phyloP scores from a whole-genome alignment of 2,797 vertebrate species.

The Vipera latastei region DNA sequence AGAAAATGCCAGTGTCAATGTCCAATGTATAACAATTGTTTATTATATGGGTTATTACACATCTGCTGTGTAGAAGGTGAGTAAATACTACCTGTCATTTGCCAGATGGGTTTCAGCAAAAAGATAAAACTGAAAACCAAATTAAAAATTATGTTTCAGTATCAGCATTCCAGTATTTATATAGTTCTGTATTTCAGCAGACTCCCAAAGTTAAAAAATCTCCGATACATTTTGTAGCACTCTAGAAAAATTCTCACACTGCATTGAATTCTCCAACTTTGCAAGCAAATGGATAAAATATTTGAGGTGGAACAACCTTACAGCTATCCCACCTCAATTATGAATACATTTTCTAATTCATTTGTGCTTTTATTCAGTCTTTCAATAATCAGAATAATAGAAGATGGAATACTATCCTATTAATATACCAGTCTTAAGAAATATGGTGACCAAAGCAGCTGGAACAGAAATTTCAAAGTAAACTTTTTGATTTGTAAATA shows the following conservation, averaged over 20 bases:
- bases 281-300: neutral
- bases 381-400: neutral
- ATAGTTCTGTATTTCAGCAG: neutral
- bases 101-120: neutral
- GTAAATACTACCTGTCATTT: neutral
- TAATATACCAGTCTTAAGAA: neutral
- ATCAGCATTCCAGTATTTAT: neutral
- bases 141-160: neutral
- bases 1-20: neutral
- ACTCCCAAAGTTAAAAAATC: neutral
- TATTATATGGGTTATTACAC: neutral
- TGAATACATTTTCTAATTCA: neutral
- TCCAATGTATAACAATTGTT: neutral
- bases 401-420: neutral
- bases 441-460: neutral
- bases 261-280: neutral
- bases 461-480: neutral
- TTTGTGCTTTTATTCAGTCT: neutral
- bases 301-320: neutral
- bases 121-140: neutral
- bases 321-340: neutral
- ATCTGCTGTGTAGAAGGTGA: neutral
- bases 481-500: neutral
- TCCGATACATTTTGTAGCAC: neutral
- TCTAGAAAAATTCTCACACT: neutral